Base-by-base conservation (phyloP, 1,140 invertebrate species). In the Himalopsyche phryganea region DNA sequence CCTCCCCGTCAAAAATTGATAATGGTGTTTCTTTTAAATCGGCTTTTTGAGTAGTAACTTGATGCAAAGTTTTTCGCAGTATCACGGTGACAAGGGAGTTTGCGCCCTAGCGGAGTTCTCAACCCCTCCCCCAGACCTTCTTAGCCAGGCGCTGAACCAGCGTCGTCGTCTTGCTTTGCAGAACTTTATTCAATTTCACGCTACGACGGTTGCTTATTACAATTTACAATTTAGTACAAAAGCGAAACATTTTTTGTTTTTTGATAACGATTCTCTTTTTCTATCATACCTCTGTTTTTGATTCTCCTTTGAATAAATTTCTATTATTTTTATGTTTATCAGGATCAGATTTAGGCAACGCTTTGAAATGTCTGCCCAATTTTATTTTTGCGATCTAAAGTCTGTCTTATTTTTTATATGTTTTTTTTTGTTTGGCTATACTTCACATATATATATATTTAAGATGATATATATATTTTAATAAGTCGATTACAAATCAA, bases 161-260 rank as follows among this genome's bases (percentile, higher is more conserved):
- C 42, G 42, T 2, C 56, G 51, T 51, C 57, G 62, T 58, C 60
- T 64, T 64, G 58, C 62, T 57, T 57, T 60, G 58, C 58, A 64
- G 54, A 64, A 64, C 61, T 64, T 64, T 60, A 64, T 64, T 64
- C 61, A 64, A 64, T 64, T 64, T 64, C 61, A 64, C 61, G 61
- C 61, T 54, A 64, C 61, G 61, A 64, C 57, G 61, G 58, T 23
- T 64, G 61, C 61, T 64, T 64, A 64, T 60, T 64, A 64, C 58
- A 63, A 63, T 63, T 63, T 59, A 63, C 56, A 63, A 63, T 63
- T 63, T 63, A 63, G 61, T 63, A 63, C 51, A 63, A 58, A 59
- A 63, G 61, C 51, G 52, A 56, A 58, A 59, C 58, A 60, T 53
- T 53, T 60, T 60, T 40, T 41, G 41, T 51, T 51, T 51, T 61